Conservation (phyloP, 92 coral and sea anemone genomes). For the Parazoanthus atlanticus region DNA sequence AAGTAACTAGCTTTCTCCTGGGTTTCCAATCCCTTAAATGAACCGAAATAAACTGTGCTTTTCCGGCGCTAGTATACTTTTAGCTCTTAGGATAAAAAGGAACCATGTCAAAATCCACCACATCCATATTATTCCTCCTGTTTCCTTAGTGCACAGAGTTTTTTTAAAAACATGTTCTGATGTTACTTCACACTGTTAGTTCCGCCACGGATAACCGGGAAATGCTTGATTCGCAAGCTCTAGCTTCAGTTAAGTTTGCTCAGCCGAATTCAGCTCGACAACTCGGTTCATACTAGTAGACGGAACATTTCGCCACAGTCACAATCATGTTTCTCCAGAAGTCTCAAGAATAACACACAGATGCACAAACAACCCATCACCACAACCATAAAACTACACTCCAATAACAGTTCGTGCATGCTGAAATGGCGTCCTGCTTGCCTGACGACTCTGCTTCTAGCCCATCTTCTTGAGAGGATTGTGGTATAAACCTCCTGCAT, state of each 20-base stretch:
- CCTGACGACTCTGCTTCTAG: background rate
- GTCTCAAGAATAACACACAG: background rate
- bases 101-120: no score
- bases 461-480: background rate
- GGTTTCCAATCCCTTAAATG: no score
- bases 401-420: conserved; percentile 14
- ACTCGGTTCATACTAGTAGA: no score
- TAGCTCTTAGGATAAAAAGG: no score
- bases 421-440: background rate
- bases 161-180: no score
- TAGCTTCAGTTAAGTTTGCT: no score
- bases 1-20: no score
- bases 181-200: background rate
- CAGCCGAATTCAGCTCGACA: no score
- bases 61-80: no score
- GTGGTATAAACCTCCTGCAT: background rate
- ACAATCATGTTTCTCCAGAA: background rate
- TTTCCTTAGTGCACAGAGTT: background rate
- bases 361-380: background rate
- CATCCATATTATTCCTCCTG: no score
- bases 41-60: no score
- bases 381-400: conserved; percentile 8
- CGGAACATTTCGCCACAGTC: conserved; percentile 9
- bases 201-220: background rate
- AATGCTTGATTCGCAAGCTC: no score